These are phyloP conservation scores for Agapornis roseicollis DNA, from an alignment of 2,113 vertebrate genomes.

Conservation along the genomic window DNA sequence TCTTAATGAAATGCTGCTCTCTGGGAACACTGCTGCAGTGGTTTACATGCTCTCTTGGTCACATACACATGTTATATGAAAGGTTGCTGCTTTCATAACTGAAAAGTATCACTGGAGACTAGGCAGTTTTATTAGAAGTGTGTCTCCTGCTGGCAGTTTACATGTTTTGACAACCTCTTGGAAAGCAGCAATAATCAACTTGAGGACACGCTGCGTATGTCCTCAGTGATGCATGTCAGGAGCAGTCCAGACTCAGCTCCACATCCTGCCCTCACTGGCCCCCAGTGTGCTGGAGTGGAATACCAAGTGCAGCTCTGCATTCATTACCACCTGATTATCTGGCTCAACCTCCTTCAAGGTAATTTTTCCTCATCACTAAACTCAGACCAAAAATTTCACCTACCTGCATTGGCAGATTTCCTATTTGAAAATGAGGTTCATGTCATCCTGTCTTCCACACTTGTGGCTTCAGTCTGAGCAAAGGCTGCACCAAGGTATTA, in stretches of 20 bases:
- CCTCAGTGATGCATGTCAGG: conserved; percentile 62
- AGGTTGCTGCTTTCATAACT: background rate
- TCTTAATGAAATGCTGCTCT: background rate
- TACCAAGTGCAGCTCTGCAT: conserved; percentile 48
- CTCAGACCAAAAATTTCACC: conserved; percentile 57
- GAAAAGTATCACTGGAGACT: conserved; percentile 35
- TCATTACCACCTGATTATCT: conserved; percentile 71
- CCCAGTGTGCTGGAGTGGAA: conserved; percentile 66
- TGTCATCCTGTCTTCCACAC: background rate
- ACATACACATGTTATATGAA: background rate
- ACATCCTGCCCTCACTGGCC: background rate
- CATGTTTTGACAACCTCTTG: conserved; percentile 58
- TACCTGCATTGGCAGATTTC: conserved; percentile 54
- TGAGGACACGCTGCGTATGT: conserved; percentile 27
- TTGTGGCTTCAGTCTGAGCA: background rate
- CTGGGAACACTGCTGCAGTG: background rate
- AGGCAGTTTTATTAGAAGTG: conserved; percentile 63
- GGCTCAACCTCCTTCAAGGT: conserved; percentile 48
- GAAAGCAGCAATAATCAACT: conserved; percentile 40
- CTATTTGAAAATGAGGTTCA: background rate
- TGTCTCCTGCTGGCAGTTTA: conserved; percentile 52
- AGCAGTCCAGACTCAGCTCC: background rate
- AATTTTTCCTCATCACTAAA: conserved; percentile 34
- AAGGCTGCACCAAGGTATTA: background rate
- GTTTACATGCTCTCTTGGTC: conserved; percentile 32